Evolutionary conservation across 2,113 vertebrate genomes (phyloP).

Genomic region (Pyxicephalus adspersus): DNA sequence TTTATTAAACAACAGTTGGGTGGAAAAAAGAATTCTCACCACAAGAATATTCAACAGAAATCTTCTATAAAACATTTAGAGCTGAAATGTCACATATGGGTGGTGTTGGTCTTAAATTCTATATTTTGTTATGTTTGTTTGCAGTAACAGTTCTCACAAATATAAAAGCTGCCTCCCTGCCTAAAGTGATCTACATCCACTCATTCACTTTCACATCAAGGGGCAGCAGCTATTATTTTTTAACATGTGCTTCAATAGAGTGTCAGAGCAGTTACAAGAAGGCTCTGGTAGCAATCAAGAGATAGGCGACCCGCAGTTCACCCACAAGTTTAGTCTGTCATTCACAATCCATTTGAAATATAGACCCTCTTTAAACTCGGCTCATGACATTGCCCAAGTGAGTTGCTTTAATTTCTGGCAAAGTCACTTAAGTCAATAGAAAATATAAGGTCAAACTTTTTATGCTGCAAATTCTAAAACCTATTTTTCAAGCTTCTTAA

Average conservation of each 20-base stretch:
- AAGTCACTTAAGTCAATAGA: conserved; percentile 43
- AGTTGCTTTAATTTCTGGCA: conserved; percentile 38
- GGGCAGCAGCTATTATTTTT: conserved; percentile 47
- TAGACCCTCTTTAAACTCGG: conserved; percentile 33
- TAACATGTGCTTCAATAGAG: conserved; percentile 16
- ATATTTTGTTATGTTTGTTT: background rate
- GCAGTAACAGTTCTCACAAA: background rate
- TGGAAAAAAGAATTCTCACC: no score
- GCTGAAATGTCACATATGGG: no score
- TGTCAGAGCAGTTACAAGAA: conserved; percentile 45
- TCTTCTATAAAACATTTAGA: no score
- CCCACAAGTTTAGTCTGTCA: conserved; percentile 46
- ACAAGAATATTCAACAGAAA: no score
- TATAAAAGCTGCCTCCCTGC: background rate
- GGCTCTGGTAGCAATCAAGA: conserved; percentile 47
- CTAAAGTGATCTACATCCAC: conserved; percentile 13
- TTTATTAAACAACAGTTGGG: no score
- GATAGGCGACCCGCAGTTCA: conserved; percentile 32
- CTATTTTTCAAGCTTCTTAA: conserved; percentile 9
- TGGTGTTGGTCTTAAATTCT: no score
- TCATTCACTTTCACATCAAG: conserved; percentile 16
- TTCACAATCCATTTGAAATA: conserved; percentile 50
- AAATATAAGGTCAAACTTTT: conserved; percentile 45
- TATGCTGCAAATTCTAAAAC: conserved; percentile 30
- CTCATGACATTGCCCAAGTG: conserved; percentile 46